These are phyloP conservation scores for Diaphora mendica DNA, from an alignment of 2,888 invertebrate genomes.

Conservation along the genomic window DNA sequence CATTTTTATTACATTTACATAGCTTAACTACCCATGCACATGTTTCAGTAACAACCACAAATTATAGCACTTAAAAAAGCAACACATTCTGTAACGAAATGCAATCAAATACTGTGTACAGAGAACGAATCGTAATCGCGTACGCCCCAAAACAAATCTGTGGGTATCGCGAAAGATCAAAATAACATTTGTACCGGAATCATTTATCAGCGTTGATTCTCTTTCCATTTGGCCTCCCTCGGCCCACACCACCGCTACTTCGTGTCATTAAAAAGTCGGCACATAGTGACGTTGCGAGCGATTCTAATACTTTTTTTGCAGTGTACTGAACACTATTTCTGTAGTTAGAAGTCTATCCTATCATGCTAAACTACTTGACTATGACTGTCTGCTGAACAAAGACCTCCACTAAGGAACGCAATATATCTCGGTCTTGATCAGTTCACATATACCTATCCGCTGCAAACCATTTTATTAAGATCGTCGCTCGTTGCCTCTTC, in stretches of 20 bases:
- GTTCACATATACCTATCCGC: background rate
- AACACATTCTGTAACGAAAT: constrained; percentile 20
- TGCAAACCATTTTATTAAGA: background rate
- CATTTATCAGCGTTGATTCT: constrained; percentile 83
- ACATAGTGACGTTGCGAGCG: constrained; percentile 19
- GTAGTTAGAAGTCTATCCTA: no score
- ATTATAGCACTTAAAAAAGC: constrained; percentile 1
- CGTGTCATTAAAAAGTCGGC: constrained; percentile 42
- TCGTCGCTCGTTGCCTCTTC: background rate
- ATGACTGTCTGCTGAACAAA: background rate
- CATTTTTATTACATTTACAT: background rate
- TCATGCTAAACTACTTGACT: no score
- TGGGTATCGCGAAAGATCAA: constrained; percentile 80
- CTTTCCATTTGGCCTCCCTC: constrained; percentile 79
- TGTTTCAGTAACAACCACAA: background rate
- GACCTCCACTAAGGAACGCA: background rate
- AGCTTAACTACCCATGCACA: background rate
- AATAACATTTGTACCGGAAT: constrained; percentile 84
- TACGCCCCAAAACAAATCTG: constrained; percentile 75
- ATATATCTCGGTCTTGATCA: background rate
- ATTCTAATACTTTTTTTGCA: background rate
- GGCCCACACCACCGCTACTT: constrained; percentile 55
- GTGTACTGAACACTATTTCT: no score
- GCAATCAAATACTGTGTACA: constrained; percentile 59
- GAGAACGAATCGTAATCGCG: constrained; percentile 68